phyloP scores from a whole-genome alignment of 2,797 vertebrate species.

The Dendrocincla tyrannina region DNA sequence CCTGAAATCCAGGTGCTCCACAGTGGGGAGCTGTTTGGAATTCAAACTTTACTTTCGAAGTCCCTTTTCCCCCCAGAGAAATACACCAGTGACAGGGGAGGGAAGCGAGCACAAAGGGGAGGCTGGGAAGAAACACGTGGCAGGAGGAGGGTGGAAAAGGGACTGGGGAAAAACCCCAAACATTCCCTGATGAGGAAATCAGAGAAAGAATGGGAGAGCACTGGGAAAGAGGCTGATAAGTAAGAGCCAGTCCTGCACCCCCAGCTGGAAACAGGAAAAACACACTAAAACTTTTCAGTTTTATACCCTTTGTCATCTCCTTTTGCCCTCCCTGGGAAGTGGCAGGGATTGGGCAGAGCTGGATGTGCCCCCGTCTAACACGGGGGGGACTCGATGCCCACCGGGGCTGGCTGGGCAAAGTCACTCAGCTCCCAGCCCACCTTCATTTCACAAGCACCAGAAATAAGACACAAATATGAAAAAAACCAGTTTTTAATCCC shows the following conservation, averaged over 20 bases:
- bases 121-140: not conserved
- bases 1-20: not conserved
- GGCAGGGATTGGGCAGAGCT: not conserved
- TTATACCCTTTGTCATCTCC: not conserved
- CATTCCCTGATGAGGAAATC: not conserved
- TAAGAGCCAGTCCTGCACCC: not conserved
- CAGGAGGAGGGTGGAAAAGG: not conserved
- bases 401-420: not conserved
- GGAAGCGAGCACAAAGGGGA: not conserved
- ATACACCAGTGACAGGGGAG: not conserved
- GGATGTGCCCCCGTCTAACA: not conserved
- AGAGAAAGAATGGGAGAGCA: not conserved
- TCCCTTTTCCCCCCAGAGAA: not conserved
- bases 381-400: not conserved
- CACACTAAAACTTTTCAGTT: not conserved
- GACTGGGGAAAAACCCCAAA: not conserved
- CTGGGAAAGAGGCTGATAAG: not conserved
- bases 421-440: accelerated
- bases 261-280: not conserved
- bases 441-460: not conserved
- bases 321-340: not conserved
- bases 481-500: accelerated
- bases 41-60: not conserved
- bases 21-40: accelerated
- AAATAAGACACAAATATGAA: not conserved